Conservation (phyloP, 92 coral and sea anemone genomes). For the Palythoa caribaeorum region DNA sequence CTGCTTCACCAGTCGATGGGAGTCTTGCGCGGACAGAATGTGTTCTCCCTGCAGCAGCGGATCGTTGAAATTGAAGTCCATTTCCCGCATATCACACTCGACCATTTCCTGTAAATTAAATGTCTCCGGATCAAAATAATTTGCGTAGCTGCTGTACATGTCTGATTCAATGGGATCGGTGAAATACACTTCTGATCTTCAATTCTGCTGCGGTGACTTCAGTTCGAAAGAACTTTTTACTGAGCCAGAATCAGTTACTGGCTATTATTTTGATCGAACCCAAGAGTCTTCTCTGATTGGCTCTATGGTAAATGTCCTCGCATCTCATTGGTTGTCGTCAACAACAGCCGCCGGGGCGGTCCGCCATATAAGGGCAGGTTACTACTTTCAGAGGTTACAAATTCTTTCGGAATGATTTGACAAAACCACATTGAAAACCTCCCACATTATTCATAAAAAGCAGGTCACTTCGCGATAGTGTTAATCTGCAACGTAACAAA, state of each 20-base stretch:
- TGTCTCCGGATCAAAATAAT: slow-evolving; percentile 83
- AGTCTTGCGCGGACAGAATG: slow-evolving; percentile 69
- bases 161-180: slow-evolving; percentile 51
- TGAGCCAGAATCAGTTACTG: slow-evolving; percentile 98
- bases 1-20: slow-evolving; percentile 82
- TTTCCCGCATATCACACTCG: slow-evolving; percentile 95
- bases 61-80: slow-evolving; percentile 98
- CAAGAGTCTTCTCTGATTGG: slow-evolving; percentile 83
- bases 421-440: slow-evolving; percentile 63
- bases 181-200: slow-evolving; percentile 50
- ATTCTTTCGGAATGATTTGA: slow-evolving; percentile 90
- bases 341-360: slow-evolving; percentile 91
- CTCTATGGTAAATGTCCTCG: slow-evolving; percentile 67
- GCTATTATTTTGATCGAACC: slow-evolving; percentile 89
- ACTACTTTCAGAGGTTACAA: slow-evolving; percentile 99
- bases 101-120: slow-evolving; percentile 95
- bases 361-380: slow-evolving; percentile 97
- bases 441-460: slow-evolving; percentile 47
- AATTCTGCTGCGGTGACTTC: slow-evolving; percentile 45
- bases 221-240: slow-evolving; percentile 67
- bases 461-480: slow-evolving; percentile 12
- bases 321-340: slow-evolving; percentile 87
- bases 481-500: neutral
- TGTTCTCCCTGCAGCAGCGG: slow-evolving; percentile 90
- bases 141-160: slow-evolving; percentile 86